Evolutionary conservation across 2,888 invertebrate species (phyloP).

Genomic region (Sceliomorpha sp.): DNA sequence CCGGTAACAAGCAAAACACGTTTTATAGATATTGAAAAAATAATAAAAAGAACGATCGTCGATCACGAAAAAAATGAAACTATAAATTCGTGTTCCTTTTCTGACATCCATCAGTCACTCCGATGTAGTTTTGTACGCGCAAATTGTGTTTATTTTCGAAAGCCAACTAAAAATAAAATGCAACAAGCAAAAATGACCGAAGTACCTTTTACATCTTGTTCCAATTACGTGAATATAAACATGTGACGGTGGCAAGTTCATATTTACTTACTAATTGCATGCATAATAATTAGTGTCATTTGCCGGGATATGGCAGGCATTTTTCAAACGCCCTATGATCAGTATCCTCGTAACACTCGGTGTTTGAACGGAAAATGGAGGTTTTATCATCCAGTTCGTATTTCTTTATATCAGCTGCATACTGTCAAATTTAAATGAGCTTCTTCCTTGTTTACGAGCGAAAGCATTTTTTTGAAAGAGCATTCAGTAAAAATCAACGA

Average conservation of each 20-base stretch:
- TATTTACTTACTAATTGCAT: slow-evolving; percentile 54
- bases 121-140: slow-evolving; percentile 12
- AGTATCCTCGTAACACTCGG: slow-evolving; percentile 16
- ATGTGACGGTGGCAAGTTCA: slow-evolving; percentile 52
- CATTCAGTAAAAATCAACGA: slow-evolving; percentile 41
- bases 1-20: slow-evolving; percentile 40
- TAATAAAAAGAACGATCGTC: slow-evolving; percentile 40
- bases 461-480: slow-evolving; percentile 37
- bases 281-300: slow-evolving; percentile 54
- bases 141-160: slow-evolving; percentile 44
- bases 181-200: slow-evolving; percentile 38
- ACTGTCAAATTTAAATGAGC: slow-evolving; percentile 49
- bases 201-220: slow-evolving; percentile 55
- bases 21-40: no score
- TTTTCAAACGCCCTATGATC: slow-evolving; percentile 35
- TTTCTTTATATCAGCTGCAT: slow-evolving; percentile 43
- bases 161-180: slow-evolving; percentile 36
- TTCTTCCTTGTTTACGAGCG: slow-evolving; percentile 43
- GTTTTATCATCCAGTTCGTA: slow-evolving; percentile 53
- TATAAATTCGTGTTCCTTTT: slow-evolving; percentile 28
- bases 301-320: slow-evolving; percentile 30
- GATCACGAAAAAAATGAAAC: no score
- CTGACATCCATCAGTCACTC: no score
- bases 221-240: slow-evolving; percentile 58
- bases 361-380: slow-evolving; percentile 37